Percentiles rank a stretch among this genome's conserved stretches.
Conservation (phyloP, 2,888 invertebrate species). For the Ennomos fuscantarius region DNA sequence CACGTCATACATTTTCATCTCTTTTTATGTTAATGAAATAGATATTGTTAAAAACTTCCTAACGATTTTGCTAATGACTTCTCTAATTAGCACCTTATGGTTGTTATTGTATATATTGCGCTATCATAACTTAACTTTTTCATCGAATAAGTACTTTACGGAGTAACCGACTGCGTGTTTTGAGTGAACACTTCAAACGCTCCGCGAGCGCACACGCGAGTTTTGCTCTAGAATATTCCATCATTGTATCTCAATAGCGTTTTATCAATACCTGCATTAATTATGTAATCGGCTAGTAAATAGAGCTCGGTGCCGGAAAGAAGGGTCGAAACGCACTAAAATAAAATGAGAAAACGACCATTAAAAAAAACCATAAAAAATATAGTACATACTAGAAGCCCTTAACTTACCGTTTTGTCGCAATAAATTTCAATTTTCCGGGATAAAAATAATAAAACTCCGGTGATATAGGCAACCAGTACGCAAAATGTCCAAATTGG, state of each 20-base stretch:
- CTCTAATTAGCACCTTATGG: too few species aligned
- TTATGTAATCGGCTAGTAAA: constrained; percentile 29
- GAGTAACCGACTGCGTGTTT: constrained; percentile 5
- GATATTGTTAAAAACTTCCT: too few species aligned
- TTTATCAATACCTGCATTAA: constrained; percentile 34
- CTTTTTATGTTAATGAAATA: too few species aligned
- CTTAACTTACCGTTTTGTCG: too few species aligned
- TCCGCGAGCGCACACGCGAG: constrained; percentile 20
- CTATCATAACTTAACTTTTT: constrained; percentile 1
- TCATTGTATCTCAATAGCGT: constrained; percentile 15
- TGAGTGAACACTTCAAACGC: constrained; percentile 14
- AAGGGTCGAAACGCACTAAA: neutral
- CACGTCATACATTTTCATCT: too few species aligned
- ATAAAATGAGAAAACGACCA: neutral
- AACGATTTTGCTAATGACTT: too few species aligned
- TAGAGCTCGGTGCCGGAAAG: neutral
- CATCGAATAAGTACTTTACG: constrained; percentile 3
- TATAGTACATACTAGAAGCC: too few species aligned
- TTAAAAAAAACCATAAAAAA: neutral
- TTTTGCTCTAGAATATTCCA: constrained; percentile 23
- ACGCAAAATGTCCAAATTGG: too few species aligned
- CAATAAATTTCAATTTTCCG: too few species aligned
- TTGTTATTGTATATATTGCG: too few species aligned
- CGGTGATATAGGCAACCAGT: too few species aligned
- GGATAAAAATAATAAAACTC: too few species aligned